Conservation (phyloP, 2,797 vertebrate genomes). For the Helostoma temminkii region DNA sequence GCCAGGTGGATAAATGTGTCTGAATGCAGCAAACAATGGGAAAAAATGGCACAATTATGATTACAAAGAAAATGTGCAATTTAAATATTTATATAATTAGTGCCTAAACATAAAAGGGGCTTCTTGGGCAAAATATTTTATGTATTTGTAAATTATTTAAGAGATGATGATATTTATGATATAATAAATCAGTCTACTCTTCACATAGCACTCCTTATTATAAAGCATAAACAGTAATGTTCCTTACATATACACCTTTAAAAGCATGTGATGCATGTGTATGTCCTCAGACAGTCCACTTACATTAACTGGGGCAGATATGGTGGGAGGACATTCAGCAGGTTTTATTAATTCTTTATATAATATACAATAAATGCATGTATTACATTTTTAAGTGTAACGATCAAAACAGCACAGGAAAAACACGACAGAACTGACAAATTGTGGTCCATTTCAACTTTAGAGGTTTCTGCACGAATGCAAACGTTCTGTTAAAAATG, state of each 20-base stretch:
- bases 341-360: conserved; percentile 34
- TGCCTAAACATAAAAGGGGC: no score
- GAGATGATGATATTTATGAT: no score
- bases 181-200: not conserved
- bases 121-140: no score
- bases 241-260: conserved; percentile 5
- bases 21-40: no score
- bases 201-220: not conserved
- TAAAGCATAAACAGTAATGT: conserved; percentile 18
- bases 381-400: conserved; percentile 10
- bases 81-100: no score
- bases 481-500: no score
- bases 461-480: conserved; percentile 10
- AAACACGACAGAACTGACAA: not conserved
- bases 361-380: conserved; percentile 13
- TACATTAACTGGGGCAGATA: conserved; percentile 29
- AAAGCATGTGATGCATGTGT: not conserved
- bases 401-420: not conserved
- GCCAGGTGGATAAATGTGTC: no score
- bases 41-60: no score
- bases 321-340: conserved; percentile 36
- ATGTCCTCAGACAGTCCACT: conserved; percentile 1
- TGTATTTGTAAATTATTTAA: no score
- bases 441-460: conserved; percentile 20
- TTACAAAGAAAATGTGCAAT: no score